Evolutionary conservation across 37 sponge, comb jelly and placozoan genomes (phyloP).

Genomic region (Agelas oroides): DNA sequence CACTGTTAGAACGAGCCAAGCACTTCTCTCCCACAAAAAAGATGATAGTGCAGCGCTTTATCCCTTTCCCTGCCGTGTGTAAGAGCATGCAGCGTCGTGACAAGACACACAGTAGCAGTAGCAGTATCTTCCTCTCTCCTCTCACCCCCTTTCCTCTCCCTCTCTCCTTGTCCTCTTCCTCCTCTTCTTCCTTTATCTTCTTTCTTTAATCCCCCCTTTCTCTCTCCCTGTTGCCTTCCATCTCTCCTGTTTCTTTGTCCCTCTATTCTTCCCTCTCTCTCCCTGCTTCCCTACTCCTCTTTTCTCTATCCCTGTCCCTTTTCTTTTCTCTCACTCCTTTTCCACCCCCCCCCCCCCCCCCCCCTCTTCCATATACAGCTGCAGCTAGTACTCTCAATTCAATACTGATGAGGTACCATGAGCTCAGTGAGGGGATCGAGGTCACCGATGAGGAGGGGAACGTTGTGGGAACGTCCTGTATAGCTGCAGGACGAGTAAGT

Average conservation of each 20-base stretch:
- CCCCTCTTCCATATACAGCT: constrained; percentile 34
- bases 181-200: too few relatives aligned
- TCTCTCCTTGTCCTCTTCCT: neutral
- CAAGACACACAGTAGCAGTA: neutral
- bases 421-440: constrained; percentile 83
- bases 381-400: constrained; percentile 79
- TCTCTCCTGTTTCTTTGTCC: too few relatives aligned
- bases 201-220: neutral
- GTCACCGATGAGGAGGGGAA: constrained; percentile 71
- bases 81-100: neutral
- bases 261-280: too few relatives aligned
- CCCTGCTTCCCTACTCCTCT: too few relatives aligned
- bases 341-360: neutral
- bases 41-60: constrained; percentile 80
- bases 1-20: constrained; percentile 59
- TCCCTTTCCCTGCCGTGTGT: constrained; percentile 89
- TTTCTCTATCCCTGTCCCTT: too few relatives aligned
- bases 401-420: constrained; percentile 86
- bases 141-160: too few relatives aligned
- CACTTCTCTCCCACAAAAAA: constrained; percentile 64
- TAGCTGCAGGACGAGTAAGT: constrained; percentile 78
- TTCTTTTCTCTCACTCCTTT: neutral
- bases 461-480: constrained; percentile 71
- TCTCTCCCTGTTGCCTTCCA: too few relatives aligned
- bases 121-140: neutral